Evolutionary conservation across 2,888 invertebrate genomes (phyloP), one percentile per base, ranked within the genome.

Genomic region (Pyrochroa serraticornis): DNA sequence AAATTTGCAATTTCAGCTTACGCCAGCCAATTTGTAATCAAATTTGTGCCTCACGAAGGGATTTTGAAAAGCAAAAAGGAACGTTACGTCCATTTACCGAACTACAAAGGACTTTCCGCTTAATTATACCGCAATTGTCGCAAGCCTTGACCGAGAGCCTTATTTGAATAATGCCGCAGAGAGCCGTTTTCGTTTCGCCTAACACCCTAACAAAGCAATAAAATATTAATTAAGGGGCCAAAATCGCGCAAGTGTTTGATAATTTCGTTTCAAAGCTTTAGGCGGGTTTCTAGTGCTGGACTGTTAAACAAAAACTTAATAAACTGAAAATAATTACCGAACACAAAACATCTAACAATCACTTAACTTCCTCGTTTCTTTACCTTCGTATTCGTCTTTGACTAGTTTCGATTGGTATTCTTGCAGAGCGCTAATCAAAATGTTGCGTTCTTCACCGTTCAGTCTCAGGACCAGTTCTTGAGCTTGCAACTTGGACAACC

Each of bases 301-400:
- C 39, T 12, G 39, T 39, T 39, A 8, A 39, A 39, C 12, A 44
- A 30, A 47, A 47, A 47, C 9, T 12, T 39, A 12, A 39, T 45
- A 10, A 53, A 41, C 41, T 34, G 32, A 51, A 48, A 51, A 41
- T 30, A 46, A 58, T 9, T 34, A 1, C 7, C 30, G 37, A 41
- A n/a, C 12, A 52, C 13, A 32, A 52, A 14, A 56, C 63, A 34
- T 62, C 44, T 64, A 49, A 48, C 32, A 48, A 43, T 63, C n/a
- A 46, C 33, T 12, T 1, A n/a, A 36, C 9, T 10, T 12, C 47
- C 9, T 38, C 34, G 31, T 36, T 7, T 7, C 12, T 52, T 67
- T 82, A 91, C 92, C 91, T 86, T 91, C 90, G 73, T 87, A 92
- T 72, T 87, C 87, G 57, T 90, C 89, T 78, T 90, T 92, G 52